Evolutionary conservation across 2,797 vertebrate genomes (phyloP).

Genomic region (Chaunax sp.): DNA sequence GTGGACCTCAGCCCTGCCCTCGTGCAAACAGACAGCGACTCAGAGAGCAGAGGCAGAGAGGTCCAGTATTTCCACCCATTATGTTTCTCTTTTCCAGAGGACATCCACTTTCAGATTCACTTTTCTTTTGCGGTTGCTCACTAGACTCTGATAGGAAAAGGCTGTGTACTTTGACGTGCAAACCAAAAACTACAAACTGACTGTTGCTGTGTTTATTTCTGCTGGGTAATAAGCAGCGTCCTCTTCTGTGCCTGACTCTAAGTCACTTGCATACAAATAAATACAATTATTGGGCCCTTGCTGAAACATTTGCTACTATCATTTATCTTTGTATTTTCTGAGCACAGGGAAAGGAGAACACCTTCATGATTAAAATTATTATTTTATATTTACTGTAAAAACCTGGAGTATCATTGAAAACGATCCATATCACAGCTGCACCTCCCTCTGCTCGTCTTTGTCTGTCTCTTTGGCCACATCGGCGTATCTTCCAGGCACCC

Average conservation of each 20-base stretch:
- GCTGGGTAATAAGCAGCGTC: background rate
- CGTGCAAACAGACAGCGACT: background rate
- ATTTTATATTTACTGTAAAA: background rate
- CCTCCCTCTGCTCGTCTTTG: background rate
- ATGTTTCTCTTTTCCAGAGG: background rate
- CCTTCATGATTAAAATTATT: background rate
- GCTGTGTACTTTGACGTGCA: too few relatives aligned
- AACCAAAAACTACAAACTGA: background rate
- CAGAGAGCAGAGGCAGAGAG: background rate
- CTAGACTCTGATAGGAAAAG: background rate
- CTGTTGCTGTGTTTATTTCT: background rate
- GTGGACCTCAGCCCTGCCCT: background rate
- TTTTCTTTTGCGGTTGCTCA: background rate
- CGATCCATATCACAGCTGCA: background rate
- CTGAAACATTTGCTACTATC: background rate
- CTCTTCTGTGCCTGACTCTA: too few relatives aligned
- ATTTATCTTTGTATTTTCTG: background rate
- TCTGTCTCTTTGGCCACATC: conserved; percentile 9
- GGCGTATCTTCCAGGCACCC: background rate
- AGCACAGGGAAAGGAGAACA: background rate
- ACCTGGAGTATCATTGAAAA: background rate
- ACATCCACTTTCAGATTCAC: background rate
- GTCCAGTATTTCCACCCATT: background rate
- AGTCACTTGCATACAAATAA: too few relatives aligned
- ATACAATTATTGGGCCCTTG: too few relatives aligned